Conservation (phyloP, 2,113 vertebrate species). For the Aegithalos caudatus region DNA sequence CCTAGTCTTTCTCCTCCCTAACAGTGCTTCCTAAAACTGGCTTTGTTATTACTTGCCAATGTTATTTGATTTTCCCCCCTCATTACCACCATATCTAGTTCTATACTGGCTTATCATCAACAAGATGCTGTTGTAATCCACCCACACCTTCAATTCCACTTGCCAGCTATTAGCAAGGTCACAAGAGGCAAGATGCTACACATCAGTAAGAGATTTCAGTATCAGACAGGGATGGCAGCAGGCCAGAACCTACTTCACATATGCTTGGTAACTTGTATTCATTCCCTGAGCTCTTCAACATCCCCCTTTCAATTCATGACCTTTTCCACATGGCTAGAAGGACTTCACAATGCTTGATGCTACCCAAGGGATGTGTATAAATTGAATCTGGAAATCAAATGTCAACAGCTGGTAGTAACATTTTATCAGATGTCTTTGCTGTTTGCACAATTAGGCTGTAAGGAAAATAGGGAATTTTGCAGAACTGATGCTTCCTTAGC, state of each 20-base stretch:
- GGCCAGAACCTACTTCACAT: neutral
- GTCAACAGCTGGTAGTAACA: neutral
- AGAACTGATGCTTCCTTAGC: neutral
- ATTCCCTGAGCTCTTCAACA: neutral
- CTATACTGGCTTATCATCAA: neutral
- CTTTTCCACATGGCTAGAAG: neutral
- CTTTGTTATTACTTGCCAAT: neutral
- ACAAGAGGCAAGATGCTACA: conserved; percentile 42
- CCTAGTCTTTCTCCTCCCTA: neutral
- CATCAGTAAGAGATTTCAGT: conserved; percentile 21
- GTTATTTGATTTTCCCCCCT: neutral
- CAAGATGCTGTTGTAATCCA: neutral
- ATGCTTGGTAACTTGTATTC: neutral
- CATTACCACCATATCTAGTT: neutral
- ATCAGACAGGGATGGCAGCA: neutral
- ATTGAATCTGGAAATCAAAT: neutral
- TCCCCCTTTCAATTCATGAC: neutral
- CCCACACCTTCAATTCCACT: conserved; percentile 10
- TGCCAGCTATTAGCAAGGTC: conserved; percentile 22
- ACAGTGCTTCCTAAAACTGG: neutral
- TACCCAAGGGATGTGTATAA: neutral
- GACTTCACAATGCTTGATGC: neutral
- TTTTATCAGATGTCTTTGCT: neutral
- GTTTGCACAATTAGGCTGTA: neutral
- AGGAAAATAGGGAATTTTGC: neutral